Evolutionary conservation across 2,797 vertebrate genomes (phyloP).

Genomic region (Coccyzus lansbergi): DNA sequence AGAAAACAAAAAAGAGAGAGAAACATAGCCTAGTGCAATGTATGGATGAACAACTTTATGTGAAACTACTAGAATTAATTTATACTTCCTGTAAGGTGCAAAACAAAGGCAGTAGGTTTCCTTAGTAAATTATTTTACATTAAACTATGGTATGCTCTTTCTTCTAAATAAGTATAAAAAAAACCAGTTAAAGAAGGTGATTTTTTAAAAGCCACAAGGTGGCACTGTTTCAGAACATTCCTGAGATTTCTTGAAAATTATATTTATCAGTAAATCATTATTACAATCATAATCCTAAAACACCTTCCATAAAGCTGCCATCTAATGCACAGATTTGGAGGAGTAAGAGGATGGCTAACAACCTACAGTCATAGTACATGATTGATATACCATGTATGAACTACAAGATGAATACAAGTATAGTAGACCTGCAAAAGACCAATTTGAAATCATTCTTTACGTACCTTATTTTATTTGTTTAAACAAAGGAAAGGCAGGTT

Average conservation of each 20-base stretch:
- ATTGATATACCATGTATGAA: neutral
- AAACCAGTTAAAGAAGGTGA: neutral
- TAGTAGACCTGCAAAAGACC: neutral
- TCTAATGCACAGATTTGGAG: neutral
- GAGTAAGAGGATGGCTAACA: neutral
- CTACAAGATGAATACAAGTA: neutral
- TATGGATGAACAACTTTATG: neutral
- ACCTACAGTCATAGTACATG: neutral
- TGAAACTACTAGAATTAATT: neutral
- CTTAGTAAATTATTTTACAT: neutral
- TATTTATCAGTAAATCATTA: neutral
- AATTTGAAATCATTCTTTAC: neutral
- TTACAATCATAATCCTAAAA: neutral
- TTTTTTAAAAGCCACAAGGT: slow-evolving; percentile 22
- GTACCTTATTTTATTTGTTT: neutral
- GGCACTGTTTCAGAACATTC: slow-evolving; percentile 37
- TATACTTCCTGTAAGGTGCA: neutral
- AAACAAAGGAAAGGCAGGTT: neutral
- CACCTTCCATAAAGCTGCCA: neutral
- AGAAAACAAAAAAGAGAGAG: neutral
- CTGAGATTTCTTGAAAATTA: neutral
- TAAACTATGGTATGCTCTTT: neutral
- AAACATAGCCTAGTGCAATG: neutral
- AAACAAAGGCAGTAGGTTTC: neutral
- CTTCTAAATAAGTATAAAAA: neutral